A percentile compares a stretch with the other conserved stretches of the same genome.
Conservation (phyloP, 2,797 vertebrate genomes). For the Takifugu ocellatus region DNA sequence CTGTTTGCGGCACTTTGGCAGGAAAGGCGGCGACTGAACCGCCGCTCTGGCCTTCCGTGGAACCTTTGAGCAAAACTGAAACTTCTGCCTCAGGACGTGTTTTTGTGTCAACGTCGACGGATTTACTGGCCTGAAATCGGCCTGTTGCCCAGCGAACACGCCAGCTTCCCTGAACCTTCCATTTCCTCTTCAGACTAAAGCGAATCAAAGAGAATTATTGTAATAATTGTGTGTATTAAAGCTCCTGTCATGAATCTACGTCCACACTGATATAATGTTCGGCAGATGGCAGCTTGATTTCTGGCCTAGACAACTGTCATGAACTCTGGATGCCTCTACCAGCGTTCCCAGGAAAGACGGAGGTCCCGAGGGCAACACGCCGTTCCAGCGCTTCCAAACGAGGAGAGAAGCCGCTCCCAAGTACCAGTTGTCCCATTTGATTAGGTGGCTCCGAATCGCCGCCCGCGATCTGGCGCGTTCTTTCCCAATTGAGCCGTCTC, state of each 20-base stretch:
- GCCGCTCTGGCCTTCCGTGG: conserved; percentile 16
- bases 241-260: background rate
- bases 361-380: too few species aligned
- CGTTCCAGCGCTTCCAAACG: too few species aligned
- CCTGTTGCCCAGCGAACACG: conserved; percentile 29
- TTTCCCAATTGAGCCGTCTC: conserved; percentile 12
- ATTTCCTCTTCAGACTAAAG: background rate
- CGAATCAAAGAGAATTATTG: too few species aligned
- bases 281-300: too few species aligned
- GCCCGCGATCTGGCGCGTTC: too few species aligned
- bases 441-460: too few species aligned
- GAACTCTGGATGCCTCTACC: too few species aligned
- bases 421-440: too few species aligned
- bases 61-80: conserved; percentile 17
- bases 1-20: conserved; percentile 78
- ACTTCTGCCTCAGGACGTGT: conserved; percentile 4
- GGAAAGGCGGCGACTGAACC: conserved; percentile 32
- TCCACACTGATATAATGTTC: too few species aligned
- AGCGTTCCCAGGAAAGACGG: too few species aligned
- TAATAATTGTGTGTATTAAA: background rate
- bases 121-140: conserved; percentile 19
- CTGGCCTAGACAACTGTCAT: too few species aligned
- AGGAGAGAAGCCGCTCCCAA: too few species aligned
- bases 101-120: conserved; percentile 3
- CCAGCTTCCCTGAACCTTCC: background rate